Conservation (phyloP, 1,140 invertebrate genomes). For the Maconellicoccus hirsutus region DNA sequence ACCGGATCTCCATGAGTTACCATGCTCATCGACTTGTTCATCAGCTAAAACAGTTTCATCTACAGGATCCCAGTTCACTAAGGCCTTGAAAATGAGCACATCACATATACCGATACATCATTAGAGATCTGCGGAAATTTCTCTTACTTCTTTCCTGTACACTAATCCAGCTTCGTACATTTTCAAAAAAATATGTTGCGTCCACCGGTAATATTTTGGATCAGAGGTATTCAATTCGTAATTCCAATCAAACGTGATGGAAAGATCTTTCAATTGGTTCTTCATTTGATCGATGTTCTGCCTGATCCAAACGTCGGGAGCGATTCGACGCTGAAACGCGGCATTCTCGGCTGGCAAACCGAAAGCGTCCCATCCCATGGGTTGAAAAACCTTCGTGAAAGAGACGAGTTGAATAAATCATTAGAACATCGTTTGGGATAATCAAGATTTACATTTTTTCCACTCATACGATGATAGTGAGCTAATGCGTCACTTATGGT, state of each 20-base stretch:
- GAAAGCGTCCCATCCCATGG: slow-evolving; percentile 99
- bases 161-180: slow-evolving; percentile 71
- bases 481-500: slow-evolving; percentile 88
- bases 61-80: slow-evolving; percentile 98
- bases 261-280: slow-evolving; percentile 65
- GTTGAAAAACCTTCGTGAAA: slow-evolving; percentile 59
- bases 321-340: slow-evolving; percentile 68
- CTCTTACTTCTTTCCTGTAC: slow-evolving; percentile 69
- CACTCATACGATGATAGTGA: slow-evolving; percentile 70
- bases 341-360: slow-evolving; percentile 99
- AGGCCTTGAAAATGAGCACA: slow-evolving; percentile 41
- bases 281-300: slow-evolving; percentile 86
- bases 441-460: slow-evolving; percentile 46
- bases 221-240: slow-evolving; percentile 71
- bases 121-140: neutral
- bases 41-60: slow-evolving; percentile 95
- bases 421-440: too few relatives aligned
- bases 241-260: slow-evolving; percentile 89
- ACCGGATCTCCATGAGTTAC: slow-evolving; percentile 92
- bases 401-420: neutral
- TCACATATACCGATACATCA: neutral
- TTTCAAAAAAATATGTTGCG: slow-evolving; percentile 88
- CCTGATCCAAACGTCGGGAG: slow-evolving; percentile 75
- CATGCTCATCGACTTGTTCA: slow-evolving; percentile 91
- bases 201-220: slow-evolving; percentile 81